These are phyloP conservation scores for Archivesica marissinica DNA, from an alignment of 1,140 invertebrate species.

Conservation along the genomic window DNA sequence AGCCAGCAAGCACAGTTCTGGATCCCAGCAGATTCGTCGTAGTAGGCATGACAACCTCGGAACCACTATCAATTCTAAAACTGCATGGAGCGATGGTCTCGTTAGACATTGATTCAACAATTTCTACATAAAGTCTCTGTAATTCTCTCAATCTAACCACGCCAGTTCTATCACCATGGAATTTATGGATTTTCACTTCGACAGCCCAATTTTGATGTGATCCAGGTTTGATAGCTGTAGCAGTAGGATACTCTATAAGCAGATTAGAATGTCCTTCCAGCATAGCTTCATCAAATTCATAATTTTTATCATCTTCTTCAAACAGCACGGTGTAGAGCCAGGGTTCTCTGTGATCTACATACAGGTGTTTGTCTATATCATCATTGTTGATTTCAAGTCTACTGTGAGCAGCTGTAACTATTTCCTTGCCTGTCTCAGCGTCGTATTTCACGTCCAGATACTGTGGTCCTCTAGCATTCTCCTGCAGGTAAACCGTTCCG, in stretches of 20 bases:
- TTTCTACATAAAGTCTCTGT: slow-evolving; percentile 75
- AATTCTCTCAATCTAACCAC: slow-evolving; percentile 70
- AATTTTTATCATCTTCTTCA: slow-evolving; percentile 67
- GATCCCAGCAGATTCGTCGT: slow-evolving; percentile 71
- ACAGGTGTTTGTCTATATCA: slow-evolving; percentile 71
- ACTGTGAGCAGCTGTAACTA: slow-evolving; percentile 65
- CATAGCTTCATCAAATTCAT: slow-evolving; percentile 77
- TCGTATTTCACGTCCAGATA: slow-evolving; percentile 79
- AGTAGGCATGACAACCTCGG: slow-evolving; percentile 75
- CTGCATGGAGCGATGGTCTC: slow-evolving; percentile 77
- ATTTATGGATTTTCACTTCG: slow-evolving; percentile 69
- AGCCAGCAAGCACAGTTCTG: slow-evolving; percentile 72
- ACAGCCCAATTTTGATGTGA: slow-evolving; percentile 56
- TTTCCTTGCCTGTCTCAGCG: slow-evolving; percentile 47
- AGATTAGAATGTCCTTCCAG: slow-evolving; percentile 75
- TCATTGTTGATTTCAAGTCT: slow-evolving; percentile 74
- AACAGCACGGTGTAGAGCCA: slow-evolving; percentile 75
- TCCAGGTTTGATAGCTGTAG: slow-evolving; percentile 17
- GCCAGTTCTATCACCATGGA: slow-evolving; percentile 75
- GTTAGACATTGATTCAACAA: slow-evolving; percentile 73
- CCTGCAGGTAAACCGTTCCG: slow-evolving; percentile 76
- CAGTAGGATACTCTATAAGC: slow-evolving; percentile 72
- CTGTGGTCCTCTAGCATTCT: slow-evolving; percentile 74
- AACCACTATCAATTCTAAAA: slow-evolving; percentile 72
- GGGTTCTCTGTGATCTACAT: slow-evolving; percentile 70